Evolutionary conservation across 2,113 vertebrate species (phyloP).

Genomic region (Macrotis lagotis): DNA sequence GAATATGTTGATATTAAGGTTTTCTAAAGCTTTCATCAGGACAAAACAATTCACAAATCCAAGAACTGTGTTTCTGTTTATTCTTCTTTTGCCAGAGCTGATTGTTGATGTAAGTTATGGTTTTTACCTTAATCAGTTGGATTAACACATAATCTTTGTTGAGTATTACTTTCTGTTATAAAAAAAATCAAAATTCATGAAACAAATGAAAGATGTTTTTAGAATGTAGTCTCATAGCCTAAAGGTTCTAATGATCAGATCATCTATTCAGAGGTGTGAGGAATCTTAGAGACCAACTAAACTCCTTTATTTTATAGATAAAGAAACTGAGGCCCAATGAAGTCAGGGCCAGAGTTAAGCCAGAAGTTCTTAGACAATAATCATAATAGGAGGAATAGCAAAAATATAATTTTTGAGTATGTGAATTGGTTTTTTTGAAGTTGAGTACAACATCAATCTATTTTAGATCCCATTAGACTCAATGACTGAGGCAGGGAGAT

Average conservation of each 20-base stretch:
- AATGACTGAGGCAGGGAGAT: not conserved
- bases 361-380: not conserved
- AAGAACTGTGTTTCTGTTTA: not conserved
- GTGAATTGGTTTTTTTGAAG: not conserved
- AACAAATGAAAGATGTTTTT: not conserved
- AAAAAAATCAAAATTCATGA: not conserved
- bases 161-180: not conserved
- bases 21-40: not conserved
- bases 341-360: not conserved
- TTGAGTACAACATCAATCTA: not conserved
- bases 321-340: not conserved
- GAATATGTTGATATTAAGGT: not conserved
- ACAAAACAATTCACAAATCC: not conserved
- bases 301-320: not conserved
- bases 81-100: not conserved
- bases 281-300: not conserved
- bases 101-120: not conserved
- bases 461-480: not conserved
- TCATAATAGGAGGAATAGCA: not conserved
- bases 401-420: not conserved
- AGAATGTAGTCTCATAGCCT: not conserved
- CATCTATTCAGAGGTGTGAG: not conserved
- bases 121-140: not conserved
- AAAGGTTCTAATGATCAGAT: not conserved
- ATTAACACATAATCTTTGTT: not conserved